Evolutionary conservation across 2,797 vertebrate genomes (phyloP).

Genomic region (Coccyzus lansbergi): DNA sequence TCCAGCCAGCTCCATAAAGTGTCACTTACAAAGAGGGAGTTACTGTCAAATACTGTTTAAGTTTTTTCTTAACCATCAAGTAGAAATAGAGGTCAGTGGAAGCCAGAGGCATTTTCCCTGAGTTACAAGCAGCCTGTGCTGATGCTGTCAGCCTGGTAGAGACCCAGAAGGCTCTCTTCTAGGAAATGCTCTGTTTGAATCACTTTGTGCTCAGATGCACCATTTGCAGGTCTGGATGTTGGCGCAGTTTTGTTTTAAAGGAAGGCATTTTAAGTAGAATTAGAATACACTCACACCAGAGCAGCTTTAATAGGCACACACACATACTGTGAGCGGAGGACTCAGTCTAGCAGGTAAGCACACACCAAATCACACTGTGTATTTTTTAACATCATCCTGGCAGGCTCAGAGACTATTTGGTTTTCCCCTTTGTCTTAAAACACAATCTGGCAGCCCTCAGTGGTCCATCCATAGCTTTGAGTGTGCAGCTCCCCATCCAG

Average conservation of each 20-base stretch:
- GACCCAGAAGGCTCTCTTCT: not conserved
- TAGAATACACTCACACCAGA: not conserved
- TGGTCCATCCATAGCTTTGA: not conserved
- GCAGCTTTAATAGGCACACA: not conserved
- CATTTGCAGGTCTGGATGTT: not conserved
- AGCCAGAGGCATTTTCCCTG: not conserved
- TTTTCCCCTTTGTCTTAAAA: constrained; percentile 41
- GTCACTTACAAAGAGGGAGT: not conserved
- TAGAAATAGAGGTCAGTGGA: constrained; percentile 11
- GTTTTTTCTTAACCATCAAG: not conserved
- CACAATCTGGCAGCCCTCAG: constrained; percentile 5
- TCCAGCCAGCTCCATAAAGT: not conserved
- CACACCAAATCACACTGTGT: not conserved
- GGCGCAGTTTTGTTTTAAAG: not conserved
- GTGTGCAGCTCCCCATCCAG: constrained; percentile 13
- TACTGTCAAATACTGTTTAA: not conserved
- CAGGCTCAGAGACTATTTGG: constrained; percentile 7
- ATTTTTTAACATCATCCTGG: not conserved
- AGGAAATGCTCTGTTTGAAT: not conserved
- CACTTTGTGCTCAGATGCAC: not conserved
- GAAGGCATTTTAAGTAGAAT: not conserved
- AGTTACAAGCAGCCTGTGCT: not conserved
- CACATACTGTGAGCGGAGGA: not conserved
- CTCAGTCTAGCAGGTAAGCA: not conserved
- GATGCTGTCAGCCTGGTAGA: not conserved